Conservation (phyloP, 2,797 vertebrate genomes). For the Brachymystax lenok region DNA sequence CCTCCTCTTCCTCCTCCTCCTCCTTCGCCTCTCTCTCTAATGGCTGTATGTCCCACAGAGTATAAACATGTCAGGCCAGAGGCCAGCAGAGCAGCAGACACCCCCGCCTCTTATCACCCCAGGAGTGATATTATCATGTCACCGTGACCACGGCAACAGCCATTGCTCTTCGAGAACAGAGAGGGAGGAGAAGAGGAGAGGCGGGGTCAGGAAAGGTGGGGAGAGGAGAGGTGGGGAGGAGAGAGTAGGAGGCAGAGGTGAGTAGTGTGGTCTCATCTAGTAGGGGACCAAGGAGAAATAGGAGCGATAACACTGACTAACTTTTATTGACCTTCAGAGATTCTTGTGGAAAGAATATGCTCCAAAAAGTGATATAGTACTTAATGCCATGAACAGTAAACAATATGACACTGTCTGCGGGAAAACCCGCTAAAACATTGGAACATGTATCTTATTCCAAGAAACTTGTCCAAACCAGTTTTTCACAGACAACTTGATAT, state of each 20-base stretch:
- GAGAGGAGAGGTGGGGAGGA: neutral
- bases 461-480: neutral
- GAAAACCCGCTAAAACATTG: neutral
- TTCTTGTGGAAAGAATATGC: slow-evolving; percentile 15
- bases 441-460: neutral
- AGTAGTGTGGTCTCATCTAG: slow-evolving; percentile 22
- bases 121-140: slow-evolving; percentile 40
- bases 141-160: slow-evolving; percentile 17
- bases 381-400: neutral
- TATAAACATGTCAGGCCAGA: slow-evolving; percentile 26
- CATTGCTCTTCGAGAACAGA: slow-evolving; percentile 4
- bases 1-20: neutral
- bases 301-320: slow-evolving; percentile 1
- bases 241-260: neutral
- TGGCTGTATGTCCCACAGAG: neutral
- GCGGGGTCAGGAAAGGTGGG: too few relatives aligned
- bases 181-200: neutral
- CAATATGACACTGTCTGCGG: neutral
- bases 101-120: slow-evolving; percentile 20
- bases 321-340: slow-evolving; percentile 36
- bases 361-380: neutral
- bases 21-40: neutral
- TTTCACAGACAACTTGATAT: neutral
- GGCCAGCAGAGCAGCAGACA: slow-evolving; percentile 4
- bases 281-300: slow-evolving; percentile 9